Conservation (phyloP, 2,113 vertebrate species). For the Axis porcinus region DNA sequence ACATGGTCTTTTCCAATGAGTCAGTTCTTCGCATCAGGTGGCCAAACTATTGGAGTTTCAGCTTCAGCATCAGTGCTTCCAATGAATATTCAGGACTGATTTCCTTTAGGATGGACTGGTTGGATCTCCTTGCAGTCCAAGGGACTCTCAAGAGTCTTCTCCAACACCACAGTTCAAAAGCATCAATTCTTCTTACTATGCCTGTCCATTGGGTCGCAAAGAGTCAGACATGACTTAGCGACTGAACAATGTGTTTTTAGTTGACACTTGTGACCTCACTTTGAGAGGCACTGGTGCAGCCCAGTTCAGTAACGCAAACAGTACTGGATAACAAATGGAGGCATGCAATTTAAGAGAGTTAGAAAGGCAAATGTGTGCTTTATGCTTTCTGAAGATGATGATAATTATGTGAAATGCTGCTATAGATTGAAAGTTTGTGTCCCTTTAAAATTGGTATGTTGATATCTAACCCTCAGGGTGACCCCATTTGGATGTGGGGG, state of each 20-base stretch:
- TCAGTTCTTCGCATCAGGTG: not conserved
- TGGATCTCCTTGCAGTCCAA: not conserved
- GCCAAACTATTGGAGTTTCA: not conserved
- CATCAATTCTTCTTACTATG: not conserved
- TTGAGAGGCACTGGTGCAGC: not conserved
- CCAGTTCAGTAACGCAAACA: accelerated
- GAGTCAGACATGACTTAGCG: not conserved
- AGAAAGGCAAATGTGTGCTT: not conserved
- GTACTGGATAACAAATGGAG: not conserved
- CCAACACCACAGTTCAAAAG: not conserved
- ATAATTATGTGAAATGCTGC: not conserved
- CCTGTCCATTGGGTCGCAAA: not conserved
- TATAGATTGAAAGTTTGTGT: not conserved
- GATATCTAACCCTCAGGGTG: not conserved
- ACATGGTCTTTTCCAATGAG: not conserved
- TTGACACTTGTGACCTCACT: not conserved
- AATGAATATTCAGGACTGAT: not conserved
- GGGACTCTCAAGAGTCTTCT: not conserved
- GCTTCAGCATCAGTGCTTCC: not conserved
- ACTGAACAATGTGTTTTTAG: not conserved
- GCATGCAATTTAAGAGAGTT: not conserved
- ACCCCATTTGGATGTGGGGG: not conserved
- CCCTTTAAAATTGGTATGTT: not conserved
- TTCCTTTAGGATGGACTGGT: not conserved
- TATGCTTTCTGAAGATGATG: not conserved